Evolutionary conservation across 37 sponge, comb jelly and placozoan genomes (phyloP).

Genomic region (Hexactinellida sp.): DNA sequence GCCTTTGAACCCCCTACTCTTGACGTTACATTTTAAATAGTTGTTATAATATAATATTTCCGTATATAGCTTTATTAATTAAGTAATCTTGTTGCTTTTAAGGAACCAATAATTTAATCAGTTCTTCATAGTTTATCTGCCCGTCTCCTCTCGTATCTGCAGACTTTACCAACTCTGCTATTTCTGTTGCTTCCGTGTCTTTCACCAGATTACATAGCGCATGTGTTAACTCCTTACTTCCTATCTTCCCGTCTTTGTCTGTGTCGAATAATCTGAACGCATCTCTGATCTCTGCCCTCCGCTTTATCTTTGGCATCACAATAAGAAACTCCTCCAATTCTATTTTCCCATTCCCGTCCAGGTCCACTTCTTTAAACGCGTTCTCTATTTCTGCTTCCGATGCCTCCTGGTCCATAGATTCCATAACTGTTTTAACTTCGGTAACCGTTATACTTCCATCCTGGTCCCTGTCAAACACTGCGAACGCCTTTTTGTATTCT

Average conservation of each 20-base stretch:
- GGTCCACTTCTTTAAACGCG: constrained; percentile 97
- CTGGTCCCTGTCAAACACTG: constrained; percentile 97
- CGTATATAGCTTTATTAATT: too few relatives aligned
- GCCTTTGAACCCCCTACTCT: too few relatives aligned
- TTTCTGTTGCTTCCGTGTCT: constrained; percentile 90
- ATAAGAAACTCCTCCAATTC: constrained; percentile 98
- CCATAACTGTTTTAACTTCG: constrained; percentile 96
- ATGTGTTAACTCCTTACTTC: constrained; percentile 88
- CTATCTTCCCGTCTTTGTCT: constrained; percentile 99
- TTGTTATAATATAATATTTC: too few relatives aligned
- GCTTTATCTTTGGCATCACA: constrained; percentile 99
- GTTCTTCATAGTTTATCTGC: constrained; percentile 86
- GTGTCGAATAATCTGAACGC: constrained; percentile 97
- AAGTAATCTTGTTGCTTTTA: too few relatives aligned
- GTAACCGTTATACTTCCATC: constrained; percentile 97
- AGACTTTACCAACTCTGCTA: constrained; percentile 96
- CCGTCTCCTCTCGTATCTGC: constrained; percentile 99
- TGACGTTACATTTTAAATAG: too few relatives aligned
- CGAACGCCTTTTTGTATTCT: constrained; percentile 99
- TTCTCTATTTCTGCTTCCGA: constrained; percentile 95
- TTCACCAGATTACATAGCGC: constrained; percentile 97
- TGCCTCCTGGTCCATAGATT: constrained; percentile 92
- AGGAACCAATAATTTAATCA: too few relatives aligned
- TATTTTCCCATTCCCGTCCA: constrained; percentile 98
- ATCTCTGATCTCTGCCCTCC: constrained; percentile 87